phyloP scores from a whole-genome alignment of 1,140 invertebrate species.

The Drosophila malerkotliana region DNA sequence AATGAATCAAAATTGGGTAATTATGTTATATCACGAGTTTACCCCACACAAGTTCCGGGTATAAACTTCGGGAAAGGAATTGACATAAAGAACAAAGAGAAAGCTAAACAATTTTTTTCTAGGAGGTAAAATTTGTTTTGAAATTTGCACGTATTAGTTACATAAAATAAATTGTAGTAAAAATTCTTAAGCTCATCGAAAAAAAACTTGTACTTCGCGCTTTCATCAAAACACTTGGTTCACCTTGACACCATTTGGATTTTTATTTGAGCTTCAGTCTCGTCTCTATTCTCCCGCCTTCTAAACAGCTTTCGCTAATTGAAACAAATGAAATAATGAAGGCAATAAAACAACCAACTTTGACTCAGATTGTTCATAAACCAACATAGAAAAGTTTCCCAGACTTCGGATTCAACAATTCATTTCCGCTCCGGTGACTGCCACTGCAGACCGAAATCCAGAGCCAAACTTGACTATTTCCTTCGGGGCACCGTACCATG shows the following conservation, averaged over 20 bases:
- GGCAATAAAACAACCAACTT: constrained; percentile 53
- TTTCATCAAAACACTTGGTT: constrained; percentile 27
- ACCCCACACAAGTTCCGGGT: no score
- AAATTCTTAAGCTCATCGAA: no score
- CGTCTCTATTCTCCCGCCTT: constrained; percentile 7
- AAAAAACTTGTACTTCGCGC: background rate
- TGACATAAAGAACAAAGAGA: no score
- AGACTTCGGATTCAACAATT: constrained; percentile 45
- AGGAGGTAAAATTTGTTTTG: no score
- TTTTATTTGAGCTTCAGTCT: constrained; percentile 25
- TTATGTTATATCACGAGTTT: no score
- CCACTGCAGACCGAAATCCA: constrained; percentile 8
- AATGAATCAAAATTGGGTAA: no score
- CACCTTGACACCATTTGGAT: constrained; percentile 8
- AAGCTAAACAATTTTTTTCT: no score
- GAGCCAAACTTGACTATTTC: constrained; percentile 34
- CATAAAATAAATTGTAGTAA: no score
- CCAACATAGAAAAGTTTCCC: constrained; percentile 35
- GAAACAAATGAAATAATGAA: constrained; percentile 57
- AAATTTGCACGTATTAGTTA: no score
- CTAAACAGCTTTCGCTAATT: constrained; percentile 53
- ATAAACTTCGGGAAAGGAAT: no score
- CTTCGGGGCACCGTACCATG: constrained; percentile 16
- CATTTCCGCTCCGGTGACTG: constrained; percentile 52
- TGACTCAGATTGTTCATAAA: constrained; percentile 50